Base-by-base conservation (phyloP, 2,113 vertebrate species). In the Daphoenositta chrysoptera region DNA sequence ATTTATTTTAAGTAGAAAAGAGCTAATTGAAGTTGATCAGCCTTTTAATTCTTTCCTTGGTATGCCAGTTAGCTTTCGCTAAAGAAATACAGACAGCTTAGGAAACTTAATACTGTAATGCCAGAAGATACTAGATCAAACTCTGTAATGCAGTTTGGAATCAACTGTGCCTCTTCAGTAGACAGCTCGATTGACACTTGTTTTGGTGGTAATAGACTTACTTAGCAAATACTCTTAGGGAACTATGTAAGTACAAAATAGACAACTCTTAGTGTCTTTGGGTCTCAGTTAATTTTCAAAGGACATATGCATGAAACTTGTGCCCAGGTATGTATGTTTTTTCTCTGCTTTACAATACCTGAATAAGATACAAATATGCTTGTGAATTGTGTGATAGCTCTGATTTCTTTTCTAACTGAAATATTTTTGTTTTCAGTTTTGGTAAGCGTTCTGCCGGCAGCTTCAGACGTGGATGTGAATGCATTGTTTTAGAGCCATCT, bases 401-500 rank as follows among this genome's bases (percentile, higher is more conserved):
- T 92, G 42, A 47, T 30, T 68, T 66, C 82, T 95, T 50, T 95
- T 90, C 75, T 96, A 21, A 96, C 13, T 17, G 33, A 89, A 61
- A 20, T 96, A 30, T 93, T 93, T 94, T 77, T 82, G 50, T 94
- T 91, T 81, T 81, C 93, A 99, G 99, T 96, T 99, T 99, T 96
- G 99, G 99, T 90, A 99, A 99, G 92, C 98, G 99, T 57, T 99
- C 99, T 78, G 99, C 99, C 4, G 99, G 99, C 96, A 99, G 99
- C 97, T 98, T 99, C 95, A 98, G 99, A 28, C 99, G 99, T 79
- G 99, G 99, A 96, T 99, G 99, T 97, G 99, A 99, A 98, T 99
- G 99, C 98, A 99, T 99, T 98, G 99, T 99, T 93, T 98, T 99
- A 97, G 99, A 99, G 96, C 99, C 99, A 70, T 99, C 99, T 85